These are phyloP conservation scores for Tachina grossa DNA, from an alignment of 2,888 invertebrate genomes.

Conservation along the genomic window DNA sequence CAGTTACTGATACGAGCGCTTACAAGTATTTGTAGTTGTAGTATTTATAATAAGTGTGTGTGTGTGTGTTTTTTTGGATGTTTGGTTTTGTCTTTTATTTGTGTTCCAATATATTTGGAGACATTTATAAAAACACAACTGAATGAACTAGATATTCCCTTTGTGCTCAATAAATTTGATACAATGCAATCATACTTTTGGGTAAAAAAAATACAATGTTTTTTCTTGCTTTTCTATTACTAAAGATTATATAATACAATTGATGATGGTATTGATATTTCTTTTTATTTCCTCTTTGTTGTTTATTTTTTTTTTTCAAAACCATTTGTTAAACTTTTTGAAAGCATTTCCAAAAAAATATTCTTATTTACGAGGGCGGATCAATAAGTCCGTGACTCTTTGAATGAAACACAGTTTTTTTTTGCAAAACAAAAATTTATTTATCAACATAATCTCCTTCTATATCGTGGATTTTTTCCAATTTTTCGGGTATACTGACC, in stretches of 20 bases:
- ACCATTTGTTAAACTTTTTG: background rate
- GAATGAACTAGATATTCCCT: no score
- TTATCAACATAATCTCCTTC: no score
- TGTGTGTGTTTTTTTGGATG: no score
- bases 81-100: no score
- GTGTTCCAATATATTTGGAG: background rate
- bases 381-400: no score
- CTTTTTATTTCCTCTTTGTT: background rate
- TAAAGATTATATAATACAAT: background rate
- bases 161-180: no score
- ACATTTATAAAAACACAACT: background rate
- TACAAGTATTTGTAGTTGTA: no score
- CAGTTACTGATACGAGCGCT: no score
- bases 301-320: background rate
- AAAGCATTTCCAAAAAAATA: background rate
- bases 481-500: no score
- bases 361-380: background rate
- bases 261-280: background rate
- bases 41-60: background rate
- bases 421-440: no score
- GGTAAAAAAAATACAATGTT: background rate
- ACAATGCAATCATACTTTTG: background rate
- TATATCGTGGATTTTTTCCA: no score
- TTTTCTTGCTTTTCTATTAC: background rate
- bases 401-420: no score